Conservation (phyloP, 2,888 invertebrate genomes). For the Drosophila gaucha region DNA sequence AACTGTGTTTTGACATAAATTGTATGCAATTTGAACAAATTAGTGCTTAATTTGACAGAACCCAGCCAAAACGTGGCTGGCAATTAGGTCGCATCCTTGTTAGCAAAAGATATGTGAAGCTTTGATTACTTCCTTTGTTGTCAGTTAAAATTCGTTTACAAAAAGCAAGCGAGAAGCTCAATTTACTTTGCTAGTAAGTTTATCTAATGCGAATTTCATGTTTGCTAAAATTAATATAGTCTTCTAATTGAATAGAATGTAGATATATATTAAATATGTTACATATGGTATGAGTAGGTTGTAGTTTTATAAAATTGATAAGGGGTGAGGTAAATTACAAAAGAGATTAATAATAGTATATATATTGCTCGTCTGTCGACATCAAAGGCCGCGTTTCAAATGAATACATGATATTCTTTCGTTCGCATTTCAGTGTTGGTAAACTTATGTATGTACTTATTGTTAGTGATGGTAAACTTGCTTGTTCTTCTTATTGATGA, state of each 20-base stretch:
- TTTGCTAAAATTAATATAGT: background rate
- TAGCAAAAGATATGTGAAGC: constrained; percentile 4
- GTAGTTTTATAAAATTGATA: too few relatives aligned
- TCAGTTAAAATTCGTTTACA: background rate
- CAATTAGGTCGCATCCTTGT: constrained; percentile 40
- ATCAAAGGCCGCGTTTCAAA: too few relatives aligned
- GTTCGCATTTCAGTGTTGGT: too few relatives aligned
- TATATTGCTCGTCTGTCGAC: too few relatives aligned
- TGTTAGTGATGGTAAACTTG: too few relatives aligned
- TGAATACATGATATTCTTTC: too few relatives aligned
- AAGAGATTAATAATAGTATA: too few relatives aligned
- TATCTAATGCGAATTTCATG: background rate
- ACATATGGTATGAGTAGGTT: too few relatives aligned
- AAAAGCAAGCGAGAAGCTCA: background rate
- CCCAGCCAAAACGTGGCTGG: constrained; percentile 25
- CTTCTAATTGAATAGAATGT: background rate
- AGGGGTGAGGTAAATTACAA: too few relatives aligned
- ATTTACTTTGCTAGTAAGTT: background rate
- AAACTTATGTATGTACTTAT: too few relatives aligned
- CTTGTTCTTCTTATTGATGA: too few relatives aligned
- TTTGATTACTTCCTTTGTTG: constrained; percentile 11
- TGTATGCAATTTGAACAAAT: constrained; percentile 46
- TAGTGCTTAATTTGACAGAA: constrained; percentile 42
- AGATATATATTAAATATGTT: too few relatives aligned
- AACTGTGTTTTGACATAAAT: constrained; percentile 14